Conservation (phyloP, 92 coral and sea anemone genomes). For the Anthopleura xanthogrammica region DNA sequence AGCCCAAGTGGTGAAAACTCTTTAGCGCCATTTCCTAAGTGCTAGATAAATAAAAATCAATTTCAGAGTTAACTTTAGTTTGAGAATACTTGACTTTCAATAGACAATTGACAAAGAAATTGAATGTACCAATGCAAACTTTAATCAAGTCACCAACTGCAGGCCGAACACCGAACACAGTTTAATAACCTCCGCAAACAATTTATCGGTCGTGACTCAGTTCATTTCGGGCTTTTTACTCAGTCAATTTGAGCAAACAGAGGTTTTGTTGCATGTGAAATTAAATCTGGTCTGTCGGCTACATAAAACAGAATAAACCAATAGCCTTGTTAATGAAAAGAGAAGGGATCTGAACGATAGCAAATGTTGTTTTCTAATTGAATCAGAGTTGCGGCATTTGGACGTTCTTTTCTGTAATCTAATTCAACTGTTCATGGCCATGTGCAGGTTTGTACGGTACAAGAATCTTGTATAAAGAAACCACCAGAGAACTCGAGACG, state of each 20-base stretch:
- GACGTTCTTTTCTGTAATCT: constrained; percentile 19
- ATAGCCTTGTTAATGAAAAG: constrained; percentile 30
- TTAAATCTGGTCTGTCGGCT: constrained; percentile 49
- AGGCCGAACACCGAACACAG: constrained; percentile 21
- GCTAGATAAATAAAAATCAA: constrained; percentile 34
- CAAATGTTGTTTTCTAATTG: constrained; percentile 33
- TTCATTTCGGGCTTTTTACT: constrained; percentile 53
- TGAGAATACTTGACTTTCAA: constrained; percentile 38
- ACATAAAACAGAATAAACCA: constrained; percentile 39
- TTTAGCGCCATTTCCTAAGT: constrained; percentile 23
- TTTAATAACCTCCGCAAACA: constrained; percentile 65
- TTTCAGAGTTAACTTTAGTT: constrained; percentile 13
- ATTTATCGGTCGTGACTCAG: constrained; percentile 57
- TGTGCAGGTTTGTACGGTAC: constrained; percentile 19
- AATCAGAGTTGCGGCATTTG: constrained; percentile 40
- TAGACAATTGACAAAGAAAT: constrained; percentile 28
- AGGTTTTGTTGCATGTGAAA: constrained; percentile 38
- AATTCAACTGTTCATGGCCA: constrained; percentile 12
- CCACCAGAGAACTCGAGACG: background rate
- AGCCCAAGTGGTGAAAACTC: background rate
- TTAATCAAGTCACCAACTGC: constrained; percentile 40
- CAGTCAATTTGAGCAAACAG: constrained; percentile 61
- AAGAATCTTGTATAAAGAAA: background rate
- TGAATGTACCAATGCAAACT: constrained; percentile 39
- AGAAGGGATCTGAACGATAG: constrained; percentile 30